These are phyloP conservation scores for Palythoa heliodiscus DNA, from an alignment of 92 coral and sea anemone species.

Conservation along the genomic window DNA sequence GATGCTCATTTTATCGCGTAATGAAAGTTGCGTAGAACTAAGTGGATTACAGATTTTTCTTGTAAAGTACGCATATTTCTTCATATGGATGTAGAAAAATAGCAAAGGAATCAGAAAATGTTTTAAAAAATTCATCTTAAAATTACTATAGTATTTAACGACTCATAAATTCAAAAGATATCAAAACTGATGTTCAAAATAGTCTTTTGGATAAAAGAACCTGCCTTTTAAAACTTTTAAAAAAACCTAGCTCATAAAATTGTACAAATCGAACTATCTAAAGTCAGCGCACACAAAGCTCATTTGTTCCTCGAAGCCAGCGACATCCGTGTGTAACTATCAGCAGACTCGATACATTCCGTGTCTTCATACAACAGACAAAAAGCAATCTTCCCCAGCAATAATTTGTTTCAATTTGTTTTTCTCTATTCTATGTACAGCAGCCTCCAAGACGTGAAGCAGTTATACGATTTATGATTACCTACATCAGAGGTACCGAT, in stretches of 20 bases:
- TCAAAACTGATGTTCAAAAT: neutral
- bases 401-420: neutral
- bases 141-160: slow-evolving; percentile 2
- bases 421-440: neutral
- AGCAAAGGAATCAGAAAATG: neutral
- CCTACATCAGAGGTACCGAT: slow-evolving; percentile 72
- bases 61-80: slow-evolving; percentile 4
- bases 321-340: neutral
- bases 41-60: neutral
- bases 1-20: neutral
- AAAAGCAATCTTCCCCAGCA: neutral
- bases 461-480: neutral
- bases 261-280: neutral
- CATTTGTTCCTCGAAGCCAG: neutral
- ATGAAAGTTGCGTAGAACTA: neutral
- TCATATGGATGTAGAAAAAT: neutral
- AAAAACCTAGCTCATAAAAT: slow-evolving; percentile 36
- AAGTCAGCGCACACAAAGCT: neutral
- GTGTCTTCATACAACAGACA: neutral
- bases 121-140: slow-evolving; percentile 1
- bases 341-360: neutral
- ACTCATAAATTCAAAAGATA: neutral
- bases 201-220: slow-evolving; percentile 3
- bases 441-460: neutral
- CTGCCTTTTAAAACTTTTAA: slow-evolving; percentile 17